These are phyloP conservation scores for Epistrophella euchroma DNA, from an alignment of 2,888 invertebrate genomes.

Conservation along the genomic window DNA sequence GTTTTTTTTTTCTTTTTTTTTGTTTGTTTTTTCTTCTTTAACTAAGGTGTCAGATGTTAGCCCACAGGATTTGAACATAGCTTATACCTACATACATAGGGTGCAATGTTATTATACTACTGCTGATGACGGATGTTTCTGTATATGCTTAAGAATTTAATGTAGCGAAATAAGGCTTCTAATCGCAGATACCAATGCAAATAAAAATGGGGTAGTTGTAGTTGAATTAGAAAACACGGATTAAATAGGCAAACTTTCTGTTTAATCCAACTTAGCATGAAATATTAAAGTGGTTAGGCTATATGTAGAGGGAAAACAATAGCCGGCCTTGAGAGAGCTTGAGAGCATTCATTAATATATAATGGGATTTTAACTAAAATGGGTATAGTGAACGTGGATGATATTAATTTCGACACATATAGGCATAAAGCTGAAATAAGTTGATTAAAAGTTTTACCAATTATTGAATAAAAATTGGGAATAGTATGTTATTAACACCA, in stretches of 20 bases:
- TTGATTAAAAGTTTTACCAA: no score
- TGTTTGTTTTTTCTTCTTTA: not conserved
- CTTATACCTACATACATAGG: conserved; percentile 21
- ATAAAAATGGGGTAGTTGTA: conserved; percentile 13
- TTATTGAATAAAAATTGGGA: no score
- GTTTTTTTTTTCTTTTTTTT: conserved; percentile 19
- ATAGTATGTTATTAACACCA: no score
- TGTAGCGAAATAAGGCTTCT: conserved; percentile 70
- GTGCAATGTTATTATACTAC: conserved; percentile 26
- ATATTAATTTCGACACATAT: not conserved
- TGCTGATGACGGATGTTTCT: conserved; percentile 27
- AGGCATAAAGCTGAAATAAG: not conserved
- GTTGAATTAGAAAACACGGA: conserved; percentile 14
- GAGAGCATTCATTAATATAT: not conserved
- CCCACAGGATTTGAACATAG: conserved; percentile 57
- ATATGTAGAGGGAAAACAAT: no score
- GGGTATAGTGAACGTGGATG: not conserved
- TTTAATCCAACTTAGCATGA: conserved; percentile 27
- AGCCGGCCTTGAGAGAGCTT: conserved; percentile 46
- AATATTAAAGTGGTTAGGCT: conserved; percentile 4
- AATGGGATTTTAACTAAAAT: conserved; percentile 8
- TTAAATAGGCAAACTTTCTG: conserved; percentile 16
- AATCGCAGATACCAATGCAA: conserved; percentile 51
- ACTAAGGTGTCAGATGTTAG: conserved; percentile 34
- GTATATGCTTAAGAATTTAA: conserved; percentile 60